These are phyloP conservation scores for Panagrolaimus sp. DNA, from an alignment of 1,140 invertebrate species.

Conservation along the genomic window DNA sequence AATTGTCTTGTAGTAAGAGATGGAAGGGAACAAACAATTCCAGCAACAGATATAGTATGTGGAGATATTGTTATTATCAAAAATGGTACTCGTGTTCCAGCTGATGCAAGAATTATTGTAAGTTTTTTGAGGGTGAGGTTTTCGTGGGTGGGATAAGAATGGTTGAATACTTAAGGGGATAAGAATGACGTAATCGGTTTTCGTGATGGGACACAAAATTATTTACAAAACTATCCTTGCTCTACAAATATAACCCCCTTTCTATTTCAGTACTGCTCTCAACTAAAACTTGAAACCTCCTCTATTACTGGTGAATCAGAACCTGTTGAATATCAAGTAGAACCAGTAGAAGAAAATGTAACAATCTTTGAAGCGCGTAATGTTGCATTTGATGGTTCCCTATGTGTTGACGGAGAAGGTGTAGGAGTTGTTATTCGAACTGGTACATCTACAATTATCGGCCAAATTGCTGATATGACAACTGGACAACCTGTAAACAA, in stretches of 20 bases:
- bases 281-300: constrained; percentile 68
- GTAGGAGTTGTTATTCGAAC: constrained; percentile 43
- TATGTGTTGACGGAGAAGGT: constrained; percentile 47
- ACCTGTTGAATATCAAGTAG: constrained; percentile 58
- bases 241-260: no score
- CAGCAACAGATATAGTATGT: constrained; percentile 80
- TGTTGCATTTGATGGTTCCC: constrained; percentile 49
- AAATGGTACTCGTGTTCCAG: constrained; percentile 83
- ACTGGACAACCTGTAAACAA: constrained; percentile 35
- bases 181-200: no score
- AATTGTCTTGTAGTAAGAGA: constrained; percentile 88
- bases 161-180: no score
- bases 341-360: constrained; percentile 31
- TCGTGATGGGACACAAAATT: no score
- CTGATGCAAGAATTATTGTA: no score
- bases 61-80: constrained; percentile 90
- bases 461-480: constrained; percentile 39
- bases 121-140: no score
- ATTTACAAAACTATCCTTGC: no score
- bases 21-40: constrained; percentile 80
- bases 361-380: constrained; percentile 44
- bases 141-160: constrained; percentile 68
- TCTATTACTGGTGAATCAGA: constrained; percentile 73
- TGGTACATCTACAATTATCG: constrained; percentile 25
- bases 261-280: constrained; percentile 73